phyloP scores from a whole-genome alignment of 2,888 invertebrate genomes.

The Pseudococcus longispinus region DNA sequence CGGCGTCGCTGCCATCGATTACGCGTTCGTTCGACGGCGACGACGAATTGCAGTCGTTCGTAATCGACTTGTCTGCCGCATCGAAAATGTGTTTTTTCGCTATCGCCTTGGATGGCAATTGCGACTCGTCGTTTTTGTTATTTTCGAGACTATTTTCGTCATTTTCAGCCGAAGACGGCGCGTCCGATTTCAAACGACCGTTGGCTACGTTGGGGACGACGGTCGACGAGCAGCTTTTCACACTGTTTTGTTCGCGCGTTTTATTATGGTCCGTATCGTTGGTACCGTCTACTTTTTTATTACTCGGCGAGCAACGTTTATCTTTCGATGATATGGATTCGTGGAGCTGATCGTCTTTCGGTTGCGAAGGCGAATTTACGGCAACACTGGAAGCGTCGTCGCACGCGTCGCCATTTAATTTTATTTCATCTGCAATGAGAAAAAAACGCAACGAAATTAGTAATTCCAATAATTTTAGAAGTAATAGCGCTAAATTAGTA shows the following conservation, averaged over 20 bases:
- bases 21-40: neutral
- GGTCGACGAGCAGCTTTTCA: neutral
- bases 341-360: neutral
- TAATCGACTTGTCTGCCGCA: neutral
- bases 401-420: constrained; percentile 24
- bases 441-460: neutral
- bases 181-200: neutral
- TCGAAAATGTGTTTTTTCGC: neutral
- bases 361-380: neutral
- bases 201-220: neutral
- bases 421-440: constrained; percentile 9
- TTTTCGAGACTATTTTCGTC: neutral
- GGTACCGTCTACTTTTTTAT: neutral
- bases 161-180: neutral
- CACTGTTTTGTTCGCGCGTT: neutral
- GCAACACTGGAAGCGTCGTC: neutral
- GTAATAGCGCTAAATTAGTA: too few relatives aligned
- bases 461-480: too few relatives aligned
- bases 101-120: neutral
- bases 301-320: neutral
- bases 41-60: neutral
- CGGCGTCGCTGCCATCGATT: neutral
- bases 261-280: neutral
- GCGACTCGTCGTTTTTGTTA: neutral
- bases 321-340: neutral